Percentiles rank a stretch among this genome's conserved stretches.
These are phyloP conservation scores for Torymus aiolomorphi DNA, from an alignment of 2,888 invertebrate species.

Conservation along the genomic window DNA sequence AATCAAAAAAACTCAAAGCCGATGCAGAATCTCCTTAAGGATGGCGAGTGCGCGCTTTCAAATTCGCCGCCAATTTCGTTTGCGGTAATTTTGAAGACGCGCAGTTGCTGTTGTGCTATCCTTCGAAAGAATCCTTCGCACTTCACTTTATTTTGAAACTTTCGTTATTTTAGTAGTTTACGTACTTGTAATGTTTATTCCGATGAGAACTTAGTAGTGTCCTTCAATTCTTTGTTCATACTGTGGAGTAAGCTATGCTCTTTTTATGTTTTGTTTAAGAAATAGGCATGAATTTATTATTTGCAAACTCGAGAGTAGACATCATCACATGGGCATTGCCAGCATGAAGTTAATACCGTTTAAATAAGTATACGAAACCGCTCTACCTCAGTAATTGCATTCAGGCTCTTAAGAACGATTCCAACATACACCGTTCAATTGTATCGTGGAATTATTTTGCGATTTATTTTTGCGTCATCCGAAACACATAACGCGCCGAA, in stretches of 20 bases:
- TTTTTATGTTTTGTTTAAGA: not conserved
- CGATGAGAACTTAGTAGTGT: too few species aligned
- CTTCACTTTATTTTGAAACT: slow-evolving; percentile 4
- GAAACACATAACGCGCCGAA: not conserved
- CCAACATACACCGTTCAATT: slow-evolving; percentile 19
- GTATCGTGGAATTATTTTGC: slow-evolving; percentile 31
- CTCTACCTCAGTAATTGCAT: slow-evolving; percentile 68
- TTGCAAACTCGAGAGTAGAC: slow-evolving; percentile 26
- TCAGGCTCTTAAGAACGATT: slow-evolving; percentile 31
- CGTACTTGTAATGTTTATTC: too few species aligned
- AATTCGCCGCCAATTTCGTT: too few species aligned
- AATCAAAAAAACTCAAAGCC: slow-evolving; percentile 5
- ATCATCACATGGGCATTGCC: slow-evolving; percentile 53
- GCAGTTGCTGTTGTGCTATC: not conserved
- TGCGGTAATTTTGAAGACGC: too few species aligned
- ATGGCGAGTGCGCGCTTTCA: not conserved
- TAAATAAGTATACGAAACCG: slow-evolving; percentile 68
- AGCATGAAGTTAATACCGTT: slow-evolving; percentile 57
- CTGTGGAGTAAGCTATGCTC: not conserved
- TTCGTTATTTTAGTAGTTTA: slow-evolving; percentile 12
- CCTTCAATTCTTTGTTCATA: not conserved
- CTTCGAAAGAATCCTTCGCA: slow-evolving; percentile 31
- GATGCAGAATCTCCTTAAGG: slow-evolving; percentile 53
- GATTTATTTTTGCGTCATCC: slow-evolving; percentile 38
- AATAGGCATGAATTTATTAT: slow-evolving; percentile 7